Evolutionary conservation across 2,888 invertebrate species (phyloP), one percentile per base, ranked within the genome.

Genomic region (Eristalis pertinax): DNA sequence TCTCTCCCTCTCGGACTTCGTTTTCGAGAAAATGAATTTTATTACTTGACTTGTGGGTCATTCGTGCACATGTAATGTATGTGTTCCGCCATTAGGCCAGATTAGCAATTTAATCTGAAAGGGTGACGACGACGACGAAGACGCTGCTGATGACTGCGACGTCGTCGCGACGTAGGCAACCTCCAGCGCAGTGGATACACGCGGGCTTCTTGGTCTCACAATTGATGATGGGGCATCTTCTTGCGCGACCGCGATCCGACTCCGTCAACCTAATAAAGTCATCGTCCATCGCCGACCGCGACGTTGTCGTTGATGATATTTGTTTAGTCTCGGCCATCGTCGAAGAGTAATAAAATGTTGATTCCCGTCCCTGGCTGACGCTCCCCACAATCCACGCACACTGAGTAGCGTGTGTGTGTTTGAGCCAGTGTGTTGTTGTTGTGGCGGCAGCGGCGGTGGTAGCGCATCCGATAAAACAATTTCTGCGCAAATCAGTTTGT

Each of bases 401-500:
- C 19, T 50, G 19, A 1, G 7, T 0, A 0, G n/a, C 0, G 19
- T 2, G 19, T 19, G 50, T 50, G 50, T 50, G 50, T 8, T 2
- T 50, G 24, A 1, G 38, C 1, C 10, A 13, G 35, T 35, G 50
- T 68, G 15, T 19, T 26, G 26, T 26, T 2, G 26, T n/a, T n/a
- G n/a, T n/a, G n/a, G n/a, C n/a, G n/a, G n/a, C n/a, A n/a, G n/a
- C n/a, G n/a, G n/a, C 5, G 43, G n/a, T 64, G 41, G 80, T 63
- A 73, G 50, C 60, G 58, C 72, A 75, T 79, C 67, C 63, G 82
- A 86, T 86, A 67, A 82, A 86, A 78, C 68, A 83, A 84, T 76
- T 84, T 84, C 64, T 69, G 79, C 84, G 76, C 79, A 87, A 87
- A 84, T 87, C 87, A 80, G 87, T 87, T 83, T 87, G 84, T 84